Base-by-base conservation (phyloP, 2,797 vertebrate species). In the Coccyzus lansbergi region DNA sequence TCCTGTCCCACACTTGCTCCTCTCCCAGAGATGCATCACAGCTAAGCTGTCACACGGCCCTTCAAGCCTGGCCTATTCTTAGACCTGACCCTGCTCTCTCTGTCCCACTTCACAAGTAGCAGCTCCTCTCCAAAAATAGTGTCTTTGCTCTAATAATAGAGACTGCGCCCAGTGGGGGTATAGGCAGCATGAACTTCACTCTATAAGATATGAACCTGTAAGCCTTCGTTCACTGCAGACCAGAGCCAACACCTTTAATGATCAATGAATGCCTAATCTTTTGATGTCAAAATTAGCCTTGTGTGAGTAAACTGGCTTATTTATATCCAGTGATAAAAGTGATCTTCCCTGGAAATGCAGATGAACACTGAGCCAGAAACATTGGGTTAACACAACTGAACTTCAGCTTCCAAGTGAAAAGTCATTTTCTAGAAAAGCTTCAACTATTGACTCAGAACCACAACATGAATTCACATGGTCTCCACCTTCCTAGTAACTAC, bases 81-180 rank as follows among this genome's bases (percentile, higher is more conserved):
- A 90, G 93, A 51, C 36, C 52, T 90, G 83, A 90, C 53, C 83
- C 91, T 88, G 56, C 83, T 90, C 83, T 55, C 68, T 51, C 77
- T 31, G 13, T 78, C 63, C 78, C 38, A 29, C 65, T 95, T 83
- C 72, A 60, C 52, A 87, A 85, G 91, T 69, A 93, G 74, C 59
- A 86, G 48, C 56, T 84, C 78, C 64, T 55, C 86, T 90, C 83
- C 70, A 80, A 84, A 83, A 96, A 96, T 95, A 97, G 76, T 6
- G 2, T 64, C 86, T 87, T 81, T 38, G 29, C 62, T 92, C 90
- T 82, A 96, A 94, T 62, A 91, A 95, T 94, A 90, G 70, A 52
- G 7, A 38, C 52, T 71, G 13, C 1, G 10, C 38, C 63, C 77
- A 33, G 69, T 2, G 1, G 40, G 40, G 63, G 33, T 33, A 26